These are phyloP conservation scores for Pterois miles DNA, from an alignment of 2,797 vertebrate genomes.

Conservation along the genomic window DNA sequence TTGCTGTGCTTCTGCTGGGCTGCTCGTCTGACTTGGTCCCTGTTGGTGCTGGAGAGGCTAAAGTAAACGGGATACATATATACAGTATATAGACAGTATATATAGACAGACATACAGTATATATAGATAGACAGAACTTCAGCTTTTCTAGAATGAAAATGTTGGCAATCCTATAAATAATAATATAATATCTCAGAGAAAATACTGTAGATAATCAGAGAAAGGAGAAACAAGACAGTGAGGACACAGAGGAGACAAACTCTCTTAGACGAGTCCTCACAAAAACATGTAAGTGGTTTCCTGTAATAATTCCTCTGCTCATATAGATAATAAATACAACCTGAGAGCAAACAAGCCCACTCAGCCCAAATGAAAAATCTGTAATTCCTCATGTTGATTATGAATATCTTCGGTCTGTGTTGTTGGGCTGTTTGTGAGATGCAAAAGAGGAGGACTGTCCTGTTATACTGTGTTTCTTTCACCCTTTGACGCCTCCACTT, in stretches of 20 bases:
- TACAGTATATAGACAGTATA: background rate
- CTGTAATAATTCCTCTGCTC: no score
- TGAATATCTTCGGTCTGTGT: background rate
- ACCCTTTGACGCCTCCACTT: background rate
- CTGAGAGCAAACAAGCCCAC: no score
- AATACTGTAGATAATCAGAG: background rate
- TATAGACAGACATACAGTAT: background rate
- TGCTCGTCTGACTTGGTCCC: conserved; percentile 56
- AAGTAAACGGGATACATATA: background rate
- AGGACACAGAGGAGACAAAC: background rate
- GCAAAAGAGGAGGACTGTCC: background rate
- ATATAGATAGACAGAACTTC: background rate
- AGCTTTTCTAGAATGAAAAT: background rate
- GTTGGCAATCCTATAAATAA: background rate
- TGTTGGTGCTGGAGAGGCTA: conserved; percentile 1
- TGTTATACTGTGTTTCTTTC: background rate
- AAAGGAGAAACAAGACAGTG: background rate
- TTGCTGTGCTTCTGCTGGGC: conserved; percentile 49
- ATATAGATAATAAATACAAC: no score
- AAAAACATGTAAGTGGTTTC: background rate
- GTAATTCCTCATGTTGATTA: no score
- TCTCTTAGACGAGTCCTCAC: background rate
- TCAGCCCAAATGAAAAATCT: no score
- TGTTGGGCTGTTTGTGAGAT: background rate
- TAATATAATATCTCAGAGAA: background rate